Evolutionary conservation across 1,140 invertebrate genomes (phyloP), one percentile per base, ranked within the genome.

Genomic region (Triops longicaudatus): DNA sequence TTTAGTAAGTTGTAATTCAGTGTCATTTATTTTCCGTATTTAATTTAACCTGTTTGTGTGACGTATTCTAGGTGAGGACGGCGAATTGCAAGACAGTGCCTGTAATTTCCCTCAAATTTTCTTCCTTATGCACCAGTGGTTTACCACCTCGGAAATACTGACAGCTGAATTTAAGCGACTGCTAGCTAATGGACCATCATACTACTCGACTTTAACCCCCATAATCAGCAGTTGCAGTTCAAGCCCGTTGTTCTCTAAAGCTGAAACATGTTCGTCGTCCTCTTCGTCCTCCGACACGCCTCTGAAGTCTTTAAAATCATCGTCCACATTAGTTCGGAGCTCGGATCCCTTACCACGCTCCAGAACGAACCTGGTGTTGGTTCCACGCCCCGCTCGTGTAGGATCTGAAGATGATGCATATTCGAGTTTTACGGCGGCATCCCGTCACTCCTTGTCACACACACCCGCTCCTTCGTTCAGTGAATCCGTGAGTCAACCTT

Each of bases 111-210:
- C 77, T 22, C 41, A 73, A 9, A 78, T 73, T 42, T 74, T 78
- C 73, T 74, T 78, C 42, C 71, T 78, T 22, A 73, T 74, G 27
- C 77, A 78, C 42, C 73, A 78, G 42, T 78, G 77, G 77, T 78
- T 78, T 50, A 78, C 73, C 26, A 73, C 72, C 9, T 78, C 77
- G 14, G 77, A 78, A 50, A 27, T 63, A 7, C 43, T 78, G 28
- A 73, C 77, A n/a, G 42, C 73, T 26, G 73, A 73, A 37, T 74
- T 78, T 14, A 43, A 43, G 71, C 42, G 14, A 1, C 42, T 78
- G 9, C 73, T 75, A 17, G 41, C 41, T 10, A 63, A 17, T 26
- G 63, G 63, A 42, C 74, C 74, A 63, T 75, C 74, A 4, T 75
- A 75, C 26, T 63, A 75, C 42, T n/a, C 14, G 28, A 63, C 63